These are phyloP conservation scores for Caenorhabditis tropicalis DNA, from an alignment of 1,140 invertebrate genomes.

Conservation along the genomic window DNA sequence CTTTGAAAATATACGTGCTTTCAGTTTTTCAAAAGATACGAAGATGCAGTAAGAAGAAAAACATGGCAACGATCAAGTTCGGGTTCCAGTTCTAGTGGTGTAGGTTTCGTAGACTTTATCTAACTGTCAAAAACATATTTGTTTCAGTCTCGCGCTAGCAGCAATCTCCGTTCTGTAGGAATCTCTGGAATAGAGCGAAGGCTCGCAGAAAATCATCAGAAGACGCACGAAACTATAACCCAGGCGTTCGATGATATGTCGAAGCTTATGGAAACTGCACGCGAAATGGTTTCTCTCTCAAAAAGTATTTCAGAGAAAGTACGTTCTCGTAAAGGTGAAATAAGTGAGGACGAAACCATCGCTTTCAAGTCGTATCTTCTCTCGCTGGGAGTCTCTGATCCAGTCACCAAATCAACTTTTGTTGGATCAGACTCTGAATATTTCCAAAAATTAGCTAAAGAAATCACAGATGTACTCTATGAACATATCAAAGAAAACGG, in stretches of 20 bases:
- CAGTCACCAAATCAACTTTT: constrained; percentile 87
- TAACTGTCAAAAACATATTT: background rate
- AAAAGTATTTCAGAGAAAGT: constrained; percentile 92
- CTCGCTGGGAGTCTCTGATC: constrained; percentile 90
- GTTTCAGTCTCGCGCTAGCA: constrained; percentile 57
- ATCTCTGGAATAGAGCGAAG: constrained; percentile 94
- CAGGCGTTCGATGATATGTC: constrained; percentile 92
- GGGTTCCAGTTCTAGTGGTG: constrained; percentile 64
- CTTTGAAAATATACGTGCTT: constrained; percentile 75
- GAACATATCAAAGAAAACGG: constrained; percentile 81
- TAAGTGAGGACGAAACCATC: constrained; percentile 95
- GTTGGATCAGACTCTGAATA: constrained; percentile 84
- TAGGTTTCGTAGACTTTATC: constrained; percentile 8
- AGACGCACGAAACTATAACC: constrained; percentile 86
- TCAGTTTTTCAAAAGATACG: constrained; percentile 75
- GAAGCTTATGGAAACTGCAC: constrained; percentile 92
- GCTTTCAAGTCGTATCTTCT: constrained; percentile 93
- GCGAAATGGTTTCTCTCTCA: constrained; percentile 93
- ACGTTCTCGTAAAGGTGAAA: constrained; percentile 90
- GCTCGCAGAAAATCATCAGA: constrained; percentile 86
- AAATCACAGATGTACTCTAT: constrained; percentile 84
- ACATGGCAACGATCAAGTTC: constrained; percentile 73
- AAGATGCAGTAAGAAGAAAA: constrained; percentile 73
- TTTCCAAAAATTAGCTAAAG: constrained; percentile 84
- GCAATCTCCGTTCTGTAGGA: constrained; percentile 74